Evolutionary conservation across 37 sponge, comb jelly and placozoan genomes (phyloP).

Genomic region (Eunapius fragilis): DNA sequence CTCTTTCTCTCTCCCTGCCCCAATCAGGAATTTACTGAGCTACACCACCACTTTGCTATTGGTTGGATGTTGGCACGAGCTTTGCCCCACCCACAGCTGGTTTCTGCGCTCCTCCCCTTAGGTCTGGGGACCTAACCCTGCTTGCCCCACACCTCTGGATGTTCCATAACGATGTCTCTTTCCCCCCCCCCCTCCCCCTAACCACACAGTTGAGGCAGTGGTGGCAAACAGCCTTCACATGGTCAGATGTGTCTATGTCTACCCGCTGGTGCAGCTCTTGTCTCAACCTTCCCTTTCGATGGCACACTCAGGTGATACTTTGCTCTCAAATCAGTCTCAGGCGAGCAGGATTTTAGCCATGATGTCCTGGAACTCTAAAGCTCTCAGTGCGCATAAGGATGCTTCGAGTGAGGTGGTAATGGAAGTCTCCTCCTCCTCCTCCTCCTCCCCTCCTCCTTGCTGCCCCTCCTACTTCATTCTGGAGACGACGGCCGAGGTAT

Average conservation of each 20-base stretch:
- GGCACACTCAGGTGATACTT: background rate
- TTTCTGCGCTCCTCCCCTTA: background rate
- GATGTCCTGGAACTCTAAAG: background rate
- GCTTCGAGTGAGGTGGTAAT: background rate
- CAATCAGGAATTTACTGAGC: background rate
- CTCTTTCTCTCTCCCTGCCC: background rate
- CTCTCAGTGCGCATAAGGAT: background rate
- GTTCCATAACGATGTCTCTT: background rate
- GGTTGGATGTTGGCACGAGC: conserved; percentile 3
- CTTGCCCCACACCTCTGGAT: background rate
- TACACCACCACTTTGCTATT: conserved; percentile 4
- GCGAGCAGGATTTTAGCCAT: conserved; percentile 8
- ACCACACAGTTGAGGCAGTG: background rate
- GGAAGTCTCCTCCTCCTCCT: background rate
- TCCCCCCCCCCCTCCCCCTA: too few relatives aligned
- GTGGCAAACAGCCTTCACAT: background rate
- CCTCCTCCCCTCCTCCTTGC: background rate
- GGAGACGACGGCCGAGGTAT: background rate
- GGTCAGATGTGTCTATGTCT: background rate
- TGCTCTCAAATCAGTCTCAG: background rate
- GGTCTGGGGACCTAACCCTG: conserved; percentile 1
- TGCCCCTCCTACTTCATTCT: background rate
- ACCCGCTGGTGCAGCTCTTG: conserved; percentile 43
- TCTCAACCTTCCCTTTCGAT: conserved; percentile 13
- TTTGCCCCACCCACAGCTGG: background rate